These are phyloP conservation scores for Nematostella vectensis DNA, from an alignment of 92 coral and sea anemone genomes.

Conservation along the genomic window DNA sequence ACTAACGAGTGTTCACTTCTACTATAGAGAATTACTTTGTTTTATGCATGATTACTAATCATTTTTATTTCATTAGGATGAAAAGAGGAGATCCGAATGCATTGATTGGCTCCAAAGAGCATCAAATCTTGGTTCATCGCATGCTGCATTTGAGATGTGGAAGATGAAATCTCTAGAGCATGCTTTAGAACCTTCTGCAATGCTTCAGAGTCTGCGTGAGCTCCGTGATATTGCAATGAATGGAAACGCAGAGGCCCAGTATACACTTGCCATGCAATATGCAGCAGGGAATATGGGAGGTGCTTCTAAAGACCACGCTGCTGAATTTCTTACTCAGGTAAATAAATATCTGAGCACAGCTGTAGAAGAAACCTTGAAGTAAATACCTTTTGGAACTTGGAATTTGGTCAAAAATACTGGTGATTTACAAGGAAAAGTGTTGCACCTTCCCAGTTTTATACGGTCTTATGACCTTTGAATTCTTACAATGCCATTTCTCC, in stretches of 20 bases:
- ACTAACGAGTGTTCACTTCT: no score
- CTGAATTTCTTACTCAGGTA: slow-evolving; percentile 72
- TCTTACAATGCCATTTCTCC: no score
- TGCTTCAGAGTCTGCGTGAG: slow-evolving; percentile 73
- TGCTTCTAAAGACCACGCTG: slow-evolving; percentile 54
- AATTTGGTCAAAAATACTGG: no score
- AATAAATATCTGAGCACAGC: no score
- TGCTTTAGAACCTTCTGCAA: slow-evolving; percentile 56
- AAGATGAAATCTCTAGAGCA: slow-evolving; percentile 41
- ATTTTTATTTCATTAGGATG: no score
- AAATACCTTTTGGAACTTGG: no score
- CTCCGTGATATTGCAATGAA: slow-evolving; percentile 72
- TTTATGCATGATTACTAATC: no score
- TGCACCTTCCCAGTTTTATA: no score
- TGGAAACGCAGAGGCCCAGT: slow-evolving; percentile 78
- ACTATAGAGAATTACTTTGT: no score
- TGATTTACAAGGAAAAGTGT: no score
- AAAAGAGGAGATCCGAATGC: slow-evolving; percentile 44
- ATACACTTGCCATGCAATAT: slow-evolving; percentile 77
- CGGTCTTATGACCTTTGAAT: no score
- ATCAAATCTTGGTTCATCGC: slow-evolving; percentile 52
- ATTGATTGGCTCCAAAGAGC: slow-evolving; percentile 81
- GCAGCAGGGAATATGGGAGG: slow-evolving; percentile 86
- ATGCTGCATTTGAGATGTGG: slow-evolving; percentile 96
- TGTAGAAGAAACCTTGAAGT: no score